phyloP scores from a whole-genome alignment of 2,888 invertebrate genomes.

The Hydrotaea diabolus region DNA sequence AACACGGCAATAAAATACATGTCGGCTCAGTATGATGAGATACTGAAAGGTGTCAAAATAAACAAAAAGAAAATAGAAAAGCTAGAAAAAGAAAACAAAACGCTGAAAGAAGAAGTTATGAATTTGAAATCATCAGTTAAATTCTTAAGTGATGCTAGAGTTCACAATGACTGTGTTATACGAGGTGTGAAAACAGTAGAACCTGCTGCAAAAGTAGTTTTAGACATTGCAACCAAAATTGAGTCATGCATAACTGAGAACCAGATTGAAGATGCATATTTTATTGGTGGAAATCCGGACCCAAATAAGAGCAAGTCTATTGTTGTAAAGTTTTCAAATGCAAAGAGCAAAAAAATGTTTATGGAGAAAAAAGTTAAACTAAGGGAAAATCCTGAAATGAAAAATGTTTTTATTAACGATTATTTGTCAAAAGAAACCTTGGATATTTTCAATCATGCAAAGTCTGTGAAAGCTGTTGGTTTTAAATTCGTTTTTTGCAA shows the following conservation, averaged over 20 bases:
- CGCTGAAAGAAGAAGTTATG: constrained; percentile 8
- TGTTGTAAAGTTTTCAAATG: not conserved
- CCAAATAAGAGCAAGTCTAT: not conserved
- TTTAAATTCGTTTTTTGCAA: not conserved
- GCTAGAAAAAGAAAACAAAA: constrained; percentile 32
- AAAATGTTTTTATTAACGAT: not conserved
- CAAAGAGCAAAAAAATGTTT: not conserved
- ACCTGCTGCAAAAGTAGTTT: not conserved
- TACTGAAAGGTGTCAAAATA: constrained; percentile 20
- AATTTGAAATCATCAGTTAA: constrained; percentile 34
- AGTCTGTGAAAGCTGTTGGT: not conserved
- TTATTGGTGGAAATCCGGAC: not conserved
- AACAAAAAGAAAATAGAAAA: constrained; percentile 33
- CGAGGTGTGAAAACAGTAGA: not conserved
- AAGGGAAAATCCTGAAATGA: not conserved
- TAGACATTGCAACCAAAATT: constrained; percentile 8
- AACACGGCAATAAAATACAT: constrained; percentile 16
- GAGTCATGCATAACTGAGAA: not conserved
- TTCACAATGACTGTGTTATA: constrained; percentile 36
- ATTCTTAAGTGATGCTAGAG: constrained; percentile 10
- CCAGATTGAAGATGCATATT: constrained; percentile 31
- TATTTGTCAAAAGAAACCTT: not conserved
- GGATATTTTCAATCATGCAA: constrained; percentile 4
- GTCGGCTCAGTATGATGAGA: constrained; percentile 38
- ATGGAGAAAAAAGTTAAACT: not conserved